These are phyloP conservation scores for Ormyrus rosae DNA, from an alignment of 2,888 invertebrate genomes.

Conservation along the genomic window DNA sequence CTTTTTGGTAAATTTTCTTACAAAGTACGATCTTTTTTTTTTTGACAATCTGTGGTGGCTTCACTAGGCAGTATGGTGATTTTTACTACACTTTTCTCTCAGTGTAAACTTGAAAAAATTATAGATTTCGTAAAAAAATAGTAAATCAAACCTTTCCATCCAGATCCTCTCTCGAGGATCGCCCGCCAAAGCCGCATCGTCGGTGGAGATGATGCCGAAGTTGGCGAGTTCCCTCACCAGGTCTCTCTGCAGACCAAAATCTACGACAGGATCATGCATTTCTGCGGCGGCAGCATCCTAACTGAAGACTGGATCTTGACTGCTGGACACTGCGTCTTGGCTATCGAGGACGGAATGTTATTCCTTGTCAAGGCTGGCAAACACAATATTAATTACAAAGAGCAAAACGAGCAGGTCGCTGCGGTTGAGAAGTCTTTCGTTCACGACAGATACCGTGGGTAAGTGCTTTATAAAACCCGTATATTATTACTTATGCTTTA, in stretches of 20 bases:
- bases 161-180: too few species aligned
- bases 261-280: conserved; percentile 54
- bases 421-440: conserved; percentile 66
- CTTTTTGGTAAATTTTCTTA: too few species aligned
- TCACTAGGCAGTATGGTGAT: too few species aligned
- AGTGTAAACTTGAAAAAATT: too few species aligned
- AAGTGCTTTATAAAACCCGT: conserved; percentile 38
- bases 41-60: too few species aligned
- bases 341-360: conserved; percentile 75
- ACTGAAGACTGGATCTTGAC: conserved; percentile 73
- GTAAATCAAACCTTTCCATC: too few species aligned
- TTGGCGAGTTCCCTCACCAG: conserved; percentile 76
- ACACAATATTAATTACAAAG: conserved; percentile 50
- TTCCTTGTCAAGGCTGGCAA: conserved; percentile 67
- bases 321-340: conserved; percentile 68
- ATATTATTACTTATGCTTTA: background rate
- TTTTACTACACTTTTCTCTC: too few species aligned
- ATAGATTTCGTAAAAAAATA: too few species aligned
- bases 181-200: conserved; percentile 57
- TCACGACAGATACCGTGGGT: conserved; percentile 71
- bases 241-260: conserved; percentile 72
- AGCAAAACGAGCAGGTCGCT: conserved; percentile 70
- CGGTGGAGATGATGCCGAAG: conserved; percentile 69
- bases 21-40: too few species aligned
- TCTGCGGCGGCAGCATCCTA: conserved; percentile 75